Evolutionary conservation across 2,888 invertebrate genomes (phyloP).

Genomic region (Orthonevra nobilis): DNA sequence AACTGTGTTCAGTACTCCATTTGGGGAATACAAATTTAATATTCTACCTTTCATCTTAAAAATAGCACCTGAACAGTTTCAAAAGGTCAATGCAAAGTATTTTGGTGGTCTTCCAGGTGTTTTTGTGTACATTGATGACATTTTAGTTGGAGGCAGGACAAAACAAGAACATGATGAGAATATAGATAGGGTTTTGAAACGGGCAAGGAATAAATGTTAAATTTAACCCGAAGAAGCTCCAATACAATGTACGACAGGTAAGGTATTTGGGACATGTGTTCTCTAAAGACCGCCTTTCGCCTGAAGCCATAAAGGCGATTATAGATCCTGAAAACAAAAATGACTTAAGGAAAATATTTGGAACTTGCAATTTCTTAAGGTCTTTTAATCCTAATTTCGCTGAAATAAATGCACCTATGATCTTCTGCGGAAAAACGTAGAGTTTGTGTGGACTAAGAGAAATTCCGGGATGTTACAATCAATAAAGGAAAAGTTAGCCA

Average conservation of each 20-base stretch:
- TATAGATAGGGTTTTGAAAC: slow-evolving; percentile 12
- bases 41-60: slow-evolving; percentile 33
- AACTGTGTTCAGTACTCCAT: slow-evolving; percentile 5
- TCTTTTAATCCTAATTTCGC: slow-evolving; percentile 11
- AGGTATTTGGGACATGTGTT: slow-evolving; percentile 19
- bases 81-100: slow-evolving; percentile 43
- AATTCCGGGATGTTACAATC: slow-evolving; percentile 60
- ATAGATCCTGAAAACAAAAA: slow-evolving; percentile 71
- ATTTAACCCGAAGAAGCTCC: slow-evolving; percentile 10
- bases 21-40: slow-evolving; percentile 42
- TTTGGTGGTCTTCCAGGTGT: slow-evolving; percentile 29
- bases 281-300: background rate
- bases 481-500: slow-evolving; percentile 71
- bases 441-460: background rate
- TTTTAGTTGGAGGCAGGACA: slow-evolving; percentile 16
- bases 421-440: slow-evolving; percentile 12
- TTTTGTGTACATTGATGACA: slow-evolving; percentile 45
- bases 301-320: slow-evolving; percentile 22
- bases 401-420: slow-evolving; percentile 26
- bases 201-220: slow-evolving; percentile 28
- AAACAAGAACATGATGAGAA: slow-evolving; percentile 37
- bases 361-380: slow-evolving; percentile 7
- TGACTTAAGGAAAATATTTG: slow-evolving; percentile 65
- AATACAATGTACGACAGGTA: background rate
- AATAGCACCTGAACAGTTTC: slow-evolving; percentile 38